Evolutionary conservation across 2,113 vertebrate genomes (phyloP).

Genomic region (Edolisoma coerulescens): DNA sequence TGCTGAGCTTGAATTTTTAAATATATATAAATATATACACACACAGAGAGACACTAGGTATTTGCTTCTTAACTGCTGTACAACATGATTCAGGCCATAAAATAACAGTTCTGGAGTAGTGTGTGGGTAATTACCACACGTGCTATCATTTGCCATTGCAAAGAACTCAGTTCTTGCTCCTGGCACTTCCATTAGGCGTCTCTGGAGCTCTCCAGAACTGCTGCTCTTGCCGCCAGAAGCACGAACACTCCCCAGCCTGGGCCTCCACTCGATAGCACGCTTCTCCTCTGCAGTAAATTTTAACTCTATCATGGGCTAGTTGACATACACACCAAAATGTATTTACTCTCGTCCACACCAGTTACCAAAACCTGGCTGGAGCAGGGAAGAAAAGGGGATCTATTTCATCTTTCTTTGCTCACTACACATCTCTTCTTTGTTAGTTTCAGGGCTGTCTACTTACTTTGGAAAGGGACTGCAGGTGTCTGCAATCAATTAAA

Average conservation of each 20-base stretch:
- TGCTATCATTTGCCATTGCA: not conserved
- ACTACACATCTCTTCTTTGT: not conserved
- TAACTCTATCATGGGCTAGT: not conserved
- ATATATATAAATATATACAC: not conserved
- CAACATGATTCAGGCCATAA: not conserved
- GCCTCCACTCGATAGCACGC: not conserved
- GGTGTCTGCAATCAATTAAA: conserved; percentile 6
- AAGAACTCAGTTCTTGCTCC: not conserved
- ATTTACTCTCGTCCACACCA: not conserved
- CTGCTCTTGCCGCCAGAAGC: not conserved
- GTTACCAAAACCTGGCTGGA: not conserved
- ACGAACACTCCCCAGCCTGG: not conserved
- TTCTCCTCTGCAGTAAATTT: not conserved
- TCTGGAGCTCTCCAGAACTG: not conserved
- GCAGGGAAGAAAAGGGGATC: not conserved
- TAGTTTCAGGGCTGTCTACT: not conserved
- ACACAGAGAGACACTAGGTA: not conserved
- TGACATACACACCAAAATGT: not conserved
- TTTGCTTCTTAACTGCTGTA: not conserved
- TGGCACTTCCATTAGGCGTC: not conserved
- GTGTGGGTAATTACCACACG: not conserved
- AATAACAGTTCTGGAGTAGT: not conserved
- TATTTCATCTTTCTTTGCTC: not conserved
- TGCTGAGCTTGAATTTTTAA: conserved; percentile 16
- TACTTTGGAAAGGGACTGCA: not conserved